Base-by-base conservation (phyloP, 37 sponge, comb jelly and placozoan species). In the Chondrilla cf. caribensis region DNA sequence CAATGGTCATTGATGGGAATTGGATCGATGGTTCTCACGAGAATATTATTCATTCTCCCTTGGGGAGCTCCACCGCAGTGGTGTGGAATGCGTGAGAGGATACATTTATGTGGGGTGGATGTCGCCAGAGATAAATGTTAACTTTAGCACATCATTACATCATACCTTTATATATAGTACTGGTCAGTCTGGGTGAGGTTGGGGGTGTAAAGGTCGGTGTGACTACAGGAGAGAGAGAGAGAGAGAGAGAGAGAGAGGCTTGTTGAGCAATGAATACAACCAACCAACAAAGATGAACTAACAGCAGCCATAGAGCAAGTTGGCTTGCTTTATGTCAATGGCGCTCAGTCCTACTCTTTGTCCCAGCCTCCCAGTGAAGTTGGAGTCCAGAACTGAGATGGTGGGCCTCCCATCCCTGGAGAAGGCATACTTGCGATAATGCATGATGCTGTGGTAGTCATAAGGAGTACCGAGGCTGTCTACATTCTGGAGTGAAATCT, bases 401-500 rank as follows among this genome's bases (percentile, higher is more conserved):
- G 88, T 88, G 11, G 80, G 79, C 19, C 18, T 18, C 0, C 84
- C 81, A 31, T 79, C 72, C 0, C 1, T 42, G 14, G 84, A 78
- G 39, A 79, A 83, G 15, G 83, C 83, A 2, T 77, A 58, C 38
- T 54, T 55, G 15, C 31, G 25, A 35, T 79, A 78, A 43, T 88
- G 88, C 88, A 88, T 88, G 65, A 88, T 88, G 67, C 80, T 79
- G 80, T 57, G 73, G 36, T 57, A 51, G 68, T 85, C 85, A 36
- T 85, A 85, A 3, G 58, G 54, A 5, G 28, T 42, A 14, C 67
- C 66, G 7, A 79, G 59, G 26, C 65, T 78, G 40, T 66, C 77
- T 21, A 78, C 58, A 24, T 65, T 37, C 21, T 28, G 5, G 17
- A 18, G 19, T 18, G 68, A 28, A 62, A 84, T 64, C 58, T 73